These are phyloP conservation scores for Morelia viridis DNA, from an alignment of 2,797 vertebrate species.

Conservation along the genomic window DNA sequence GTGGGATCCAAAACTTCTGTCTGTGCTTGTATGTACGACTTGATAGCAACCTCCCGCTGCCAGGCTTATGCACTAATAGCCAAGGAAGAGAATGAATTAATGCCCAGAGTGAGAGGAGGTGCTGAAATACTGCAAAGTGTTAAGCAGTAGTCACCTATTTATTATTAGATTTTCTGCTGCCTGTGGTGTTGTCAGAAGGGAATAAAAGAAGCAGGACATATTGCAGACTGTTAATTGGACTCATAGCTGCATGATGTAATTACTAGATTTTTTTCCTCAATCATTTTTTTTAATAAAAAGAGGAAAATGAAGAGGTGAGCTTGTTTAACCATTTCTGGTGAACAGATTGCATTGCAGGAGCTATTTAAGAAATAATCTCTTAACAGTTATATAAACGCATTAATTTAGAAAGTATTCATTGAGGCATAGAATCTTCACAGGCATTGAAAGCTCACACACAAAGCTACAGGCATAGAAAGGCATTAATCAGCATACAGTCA, in stretches of 20 bases:
- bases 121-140: slow-evolving; percentile 57
- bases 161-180: slow-evolving; percentile 66
- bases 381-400: neutral
- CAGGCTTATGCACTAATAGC: slow-evolving; percentile 64
- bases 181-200: slow-evolving; percentile 59
- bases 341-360: slow-evolving; percentile 31
- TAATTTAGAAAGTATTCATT: slow-evolving; percentile 8
- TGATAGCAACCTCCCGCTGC: slow-evolving; percentile 62
- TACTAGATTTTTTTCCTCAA: slow-evolving; percentile 51
- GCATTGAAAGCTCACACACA: neutral
- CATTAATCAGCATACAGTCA: neutral
- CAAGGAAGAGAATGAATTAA: slow-evolving; percentile 48
- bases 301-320: slow-evolving; percentile 49
- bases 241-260: slow-evolving; percentile 63
- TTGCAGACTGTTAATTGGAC: slow-evolving; percentile 67
- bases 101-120: slow-evolving; percentile 51
- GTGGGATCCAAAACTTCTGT: slow-evolving; percentile 52
- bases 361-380: neutral
- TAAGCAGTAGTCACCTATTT: slow-evolving; percentile 64
- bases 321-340: slow-evolving; percentile 48
- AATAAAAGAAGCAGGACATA: slow-evolving; percentile 64
- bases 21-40: slow-evolving; percentile 56
- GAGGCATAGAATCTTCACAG: neutral
- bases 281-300: slow-evolving; percentile 31
- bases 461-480: slow-evolving; percentile 17